Evolutionary conservation across 2,888 invertebrate species (phyloP).

Genomic region (Pollenia labialis): DNA sequence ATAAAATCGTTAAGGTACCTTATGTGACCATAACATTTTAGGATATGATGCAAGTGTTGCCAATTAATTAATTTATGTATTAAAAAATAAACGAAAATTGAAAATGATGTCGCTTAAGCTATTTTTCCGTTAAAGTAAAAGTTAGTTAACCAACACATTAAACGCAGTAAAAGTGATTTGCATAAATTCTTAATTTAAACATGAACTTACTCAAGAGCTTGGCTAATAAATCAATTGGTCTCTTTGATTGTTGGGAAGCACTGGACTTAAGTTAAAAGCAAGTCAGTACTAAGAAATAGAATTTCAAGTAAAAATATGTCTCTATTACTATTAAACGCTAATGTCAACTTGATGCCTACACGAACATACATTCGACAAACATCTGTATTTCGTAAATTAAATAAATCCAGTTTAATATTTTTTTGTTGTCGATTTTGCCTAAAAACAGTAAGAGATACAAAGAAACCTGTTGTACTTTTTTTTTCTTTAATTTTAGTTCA

Average conservation of each 20-base stretch:
- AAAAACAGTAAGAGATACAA: conserved; percentile 17
- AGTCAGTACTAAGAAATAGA: conserved; percentile 4
- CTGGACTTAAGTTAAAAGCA: not conserved
- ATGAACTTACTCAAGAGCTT: too few relatives aligned
- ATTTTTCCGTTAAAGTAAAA: too few relatives aligned
- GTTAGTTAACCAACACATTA: too few relatives aligned
- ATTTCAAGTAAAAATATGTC: conserved; percentile 61
- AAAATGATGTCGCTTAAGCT: too few relatives aligned
- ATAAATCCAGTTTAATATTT: conserved; percentile 67
- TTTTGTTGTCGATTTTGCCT: not conserved
- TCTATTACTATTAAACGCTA: conserved; percentile 70
- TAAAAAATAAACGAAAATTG: too few relatives aligned
- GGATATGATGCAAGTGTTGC: too few relatives aligned
- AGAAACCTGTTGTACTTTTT: conserved; percentile 63
- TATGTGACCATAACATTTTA: too few relatives aligned
- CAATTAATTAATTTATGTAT: too few relatives aligned
- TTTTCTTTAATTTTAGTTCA: not conserved
- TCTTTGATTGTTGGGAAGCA: not conserved
- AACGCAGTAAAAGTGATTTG: not conserved
- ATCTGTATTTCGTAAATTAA: conserved; percentile 58
- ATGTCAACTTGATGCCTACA: conserved; percentile 70
- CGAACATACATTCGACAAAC: conserved; percentile 42
- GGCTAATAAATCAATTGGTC: too few relatives aligned
- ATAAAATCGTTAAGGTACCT: too few relatives aligned
- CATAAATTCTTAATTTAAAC: too few relatives aligned